These are phyloP conservation scores for Clarias batrachus DNA, from an alignment of 2,113 vertebrate genomes.

Conservation along the genomic window DNA sequence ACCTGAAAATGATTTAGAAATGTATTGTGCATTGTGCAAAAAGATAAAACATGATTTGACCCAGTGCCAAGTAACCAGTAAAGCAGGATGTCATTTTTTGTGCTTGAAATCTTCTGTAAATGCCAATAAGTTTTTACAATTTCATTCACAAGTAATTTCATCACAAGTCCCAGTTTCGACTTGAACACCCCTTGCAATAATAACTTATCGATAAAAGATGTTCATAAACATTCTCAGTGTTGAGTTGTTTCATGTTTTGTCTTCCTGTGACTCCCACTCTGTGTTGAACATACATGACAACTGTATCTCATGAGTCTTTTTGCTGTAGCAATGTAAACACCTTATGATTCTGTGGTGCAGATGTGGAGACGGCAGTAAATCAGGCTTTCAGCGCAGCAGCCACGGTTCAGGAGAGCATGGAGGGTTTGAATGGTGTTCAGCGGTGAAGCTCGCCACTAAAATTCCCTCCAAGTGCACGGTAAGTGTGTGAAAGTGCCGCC, in stretches of 20 bases:
- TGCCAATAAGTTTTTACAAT: no score
- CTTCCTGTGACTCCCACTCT: background rate
- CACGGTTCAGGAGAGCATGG: conserved; percentile 59
- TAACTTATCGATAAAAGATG: no score
- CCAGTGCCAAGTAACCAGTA: no score
- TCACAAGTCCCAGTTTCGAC: no score
- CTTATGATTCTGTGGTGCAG: conserved; percentile 74
- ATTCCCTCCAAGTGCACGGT: conserved; percentile 79
- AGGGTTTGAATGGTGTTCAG: conserved; percentile 67
- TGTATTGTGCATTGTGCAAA: background rate
- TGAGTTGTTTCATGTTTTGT: background rate
- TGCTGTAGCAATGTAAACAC: background rate
- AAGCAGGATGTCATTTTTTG: no score
- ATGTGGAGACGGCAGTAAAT: conserved; percentile 72
- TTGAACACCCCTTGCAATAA: no score
- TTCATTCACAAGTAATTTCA: no score
- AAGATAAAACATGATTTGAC: background rate
- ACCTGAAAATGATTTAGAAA: background rate
- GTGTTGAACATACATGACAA: background rate
- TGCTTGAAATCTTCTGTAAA: no score
- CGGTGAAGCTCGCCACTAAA: conserved; percentile 72
- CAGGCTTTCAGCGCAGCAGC: conserved; percentile 63
- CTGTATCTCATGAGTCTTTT: background rate
- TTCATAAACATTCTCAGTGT: background rate
- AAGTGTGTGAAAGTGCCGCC: conserved; percentile 74